phyloP scores from a whole-genome alignment of 2,113 vertebrate species.

The Brachyistius frenatus region DNA sequence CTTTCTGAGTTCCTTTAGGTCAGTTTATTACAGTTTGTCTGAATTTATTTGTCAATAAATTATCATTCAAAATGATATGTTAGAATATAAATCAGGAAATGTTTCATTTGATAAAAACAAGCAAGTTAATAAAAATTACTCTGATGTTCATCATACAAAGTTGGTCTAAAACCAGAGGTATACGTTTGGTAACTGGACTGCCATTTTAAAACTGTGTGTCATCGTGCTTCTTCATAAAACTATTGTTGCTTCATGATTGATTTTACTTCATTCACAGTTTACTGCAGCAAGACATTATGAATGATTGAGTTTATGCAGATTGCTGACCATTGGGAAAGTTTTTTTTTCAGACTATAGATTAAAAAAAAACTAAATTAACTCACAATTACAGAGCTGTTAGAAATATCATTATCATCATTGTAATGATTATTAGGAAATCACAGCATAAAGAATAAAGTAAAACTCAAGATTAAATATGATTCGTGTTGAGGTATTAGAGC shows the following conservation, averaged over 20 bases:
- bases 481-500: constrained; percentile 11
- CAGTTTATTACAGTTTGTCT: constrained; percentile 20
- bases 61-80: background rate
- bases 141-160: background rate
- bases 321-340: too few species aligned
- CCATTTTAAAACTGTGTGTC: background rate
- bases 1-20: background rate
- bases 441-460: constrained; percentile 1
- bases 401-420: background rate
- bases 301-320: background rate
- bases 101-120: too few species aligned
- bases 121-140: background rate
- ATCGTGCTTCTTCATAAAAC: background rate
- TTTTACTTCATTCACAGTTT: too few species aligned
- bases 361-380: background rate
- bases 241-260: background rate
- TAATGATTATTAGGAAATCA: too few species aligned
- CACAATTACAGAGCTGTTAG: background rate
- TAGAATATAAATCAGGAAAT: background rate
- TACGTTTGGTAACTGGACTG: background rate
- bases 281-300: background rate
- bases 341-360: too few species aligned
- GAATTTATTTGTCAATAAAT: background rate
- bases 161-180: background rate
- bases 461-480: constrained; percentile 10